Percentiles rank a stretch among this genome's conserved stretches.
These are phyloP conservation scores for Tympanoctomys barrerae DNA, from an alignment of 2,797 vertebrate species.

Conservation along the genomic window DNA sequence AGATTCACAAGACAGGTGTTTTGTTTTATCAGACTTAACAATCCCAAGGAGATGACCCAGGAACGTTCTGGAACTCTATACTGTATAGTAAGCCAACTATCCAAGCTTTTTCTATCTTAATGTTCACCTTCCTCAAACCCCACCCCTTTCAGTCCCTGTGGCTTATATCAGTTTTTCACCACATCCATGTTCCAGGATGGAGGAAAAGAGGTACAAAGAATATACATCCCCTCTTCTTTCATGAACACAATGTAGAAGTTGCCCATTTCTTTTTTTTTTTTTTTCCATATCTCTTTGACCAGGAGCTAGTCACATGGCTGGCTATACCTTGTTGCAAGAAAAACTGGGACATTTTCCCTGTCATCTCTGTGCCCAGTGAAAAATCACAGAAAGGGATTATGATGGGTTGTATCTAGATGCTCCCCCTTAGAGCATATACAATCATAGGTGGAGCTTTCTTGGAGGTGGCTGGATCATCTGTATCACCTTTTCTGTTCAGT, in stretches of 20 bases:
- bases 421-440: background rate
- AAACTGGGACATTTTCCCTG: background rate
- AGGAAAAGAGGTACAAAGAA: background rate
- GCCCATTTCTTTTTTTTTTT: background rate
- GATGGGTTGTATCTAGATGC: background rate
- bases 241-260: background rate
- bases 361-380: background rate
- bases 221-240: background rate
- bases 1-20: background rate
- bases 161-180: background rate
- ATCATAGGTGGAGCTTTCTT: background rate
- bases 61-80: background rate
- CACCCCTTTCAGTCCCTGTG: background rate
- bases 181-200: background rate
- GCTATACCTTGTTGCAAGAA: background rate
- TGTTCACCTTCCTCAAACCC: background rate
- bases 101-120: background rate
- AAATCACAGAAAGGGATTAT: background rate
- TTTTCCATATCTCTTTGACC: background rate
- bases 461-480: background rate
- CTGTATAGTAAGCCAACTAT: background rate
- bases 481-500: too few relatives aligned
- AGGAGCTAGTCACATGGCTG: background rate
- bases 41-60: background rate
- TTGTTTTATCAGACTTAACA: background rate